phyloP scores from a whole-genome alignment of 2,113 vertebrate genomes.

The Symphodus melops region DNA sequence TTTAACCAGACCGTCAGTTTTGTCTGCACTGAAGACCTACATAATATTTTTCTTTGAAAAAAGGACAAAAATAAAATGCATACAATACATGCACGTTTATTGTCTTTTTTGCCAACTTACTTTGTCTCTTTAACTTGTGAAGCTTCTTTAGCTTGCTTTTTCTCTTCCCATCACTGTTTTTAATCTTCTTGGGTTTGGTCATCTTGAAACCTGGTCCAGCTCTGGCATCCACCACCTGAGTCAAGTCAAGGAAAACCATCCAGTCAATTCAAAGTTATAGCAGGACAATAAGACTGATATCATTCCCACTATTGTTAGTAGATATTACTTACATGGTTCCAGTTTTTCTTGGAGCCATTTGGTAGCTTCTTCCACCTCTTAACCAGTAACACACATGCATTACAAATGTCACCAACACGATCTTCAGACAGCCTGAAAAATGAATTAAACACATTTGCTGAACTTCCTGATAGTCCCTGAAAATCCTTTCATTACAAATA shows the following conservation, averaged over 20 bases:
- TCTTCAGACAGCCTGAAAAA: slow-evolving; percentile 80
- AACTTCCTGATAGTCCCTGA: neutral
- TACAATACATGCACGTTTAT: neutral
- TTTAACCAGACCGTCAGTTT: neutral
- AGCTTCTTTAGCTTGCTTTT: slow-evolving; percentile 84
- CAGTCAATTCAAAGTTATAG: neutral
- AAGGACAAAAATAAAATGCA: neutral
- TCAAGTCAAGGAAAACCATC: neutral
- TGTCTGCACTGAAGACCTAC: too few relatives aligned
- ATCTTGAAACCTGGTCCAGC: slow-evolving; percentile 87
- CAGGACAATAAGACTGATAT: neutral
- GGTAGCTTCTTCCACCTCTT: slow-evolving; percentile 88
- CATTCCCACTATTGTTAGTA: too few relatives aligned
- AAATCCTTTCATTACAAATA: too few relatives aligned
- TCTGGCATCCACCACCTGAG: slow-evolving; percentile 86
- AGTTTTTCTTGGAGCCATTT: slow-evolving; percentile 86
- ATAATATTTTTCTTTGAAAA: too few relatives aligned
- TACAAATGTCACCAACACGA: slow-evolving; percentile 87
- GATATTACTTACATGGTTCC: slow-evolving; percentile 83
- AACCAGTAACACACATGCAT: slow-evolving; percentile 86
- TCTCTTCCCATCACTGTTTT: slow-evolving; percentile 83
- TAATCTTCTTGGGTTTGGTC: slow-evolving; percentile 86
- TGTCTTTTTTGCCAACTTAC: slow-evolving; percentile 67
- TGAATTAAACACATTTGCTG: neutral
- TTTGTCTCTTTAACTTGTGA: slow-evolving; percentile 85